Percentiles rank a stretch among this genome's conserved stretches.
These are phyloP conservation scores for Dolichallabes microphthalmus DNA, from an alignment of 2,113 vertebrate genomes.

Conservation along the genomic window DNA sequence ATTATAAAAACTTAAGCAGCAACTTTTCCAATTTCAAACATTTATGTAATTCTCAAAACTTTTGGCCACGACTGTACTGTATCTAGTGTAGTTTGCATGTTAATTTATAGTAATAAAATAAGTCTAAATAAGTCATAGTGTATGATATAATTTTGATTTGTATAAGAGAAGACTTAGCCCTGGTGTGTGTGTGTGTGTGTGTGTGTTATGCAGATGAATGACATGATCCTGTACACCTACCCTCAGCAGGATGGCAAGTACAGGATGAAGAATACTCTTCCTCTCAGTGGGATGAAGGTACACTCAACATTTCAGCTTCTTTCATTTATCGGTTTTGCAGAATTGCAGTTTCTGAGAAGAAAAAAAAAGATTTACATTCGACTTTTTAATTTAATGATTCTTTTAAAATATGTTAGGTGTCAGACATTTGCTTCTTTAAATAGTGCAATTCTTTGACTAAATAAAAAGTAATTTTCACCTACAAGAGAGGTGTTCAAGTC, in stretches of 20 bases:
- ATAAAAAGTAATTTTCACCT: not conserved
- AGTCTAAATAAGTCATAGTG: not conserved
- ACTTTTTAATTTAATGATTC: not conserved
- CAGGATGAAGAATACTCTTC: slow-evolving; percentile 84
- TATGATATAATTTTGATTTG: not conserved
- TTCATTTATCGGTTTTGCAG: not conserved
- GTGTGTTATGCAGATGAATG: slow-evolving; percentile 84
- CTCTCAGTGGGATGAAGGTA: slow-evolving; percentile 88
- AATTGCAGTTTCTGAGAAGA: not conserved
- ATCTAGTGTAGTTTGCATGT: not conserved
- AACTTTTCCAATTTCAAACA: no score
- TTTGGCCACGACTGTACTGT: no score
- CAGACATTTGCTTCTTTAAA: not conserved
- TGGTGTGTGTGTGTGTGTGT: not conserved
- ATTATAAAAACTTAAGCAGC: no score
- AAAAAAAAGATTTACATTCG: not conserved
- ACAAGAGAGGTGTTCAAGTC: no score
- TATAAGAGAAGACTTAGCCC: not conserved
- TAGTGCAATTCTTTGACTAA: not conserved
- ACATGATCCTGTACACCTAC: slow-evolving; percentile 91
- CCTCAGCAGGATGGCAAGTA: slow-evolving; percentile 97
- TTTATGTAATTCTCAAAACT: no score
- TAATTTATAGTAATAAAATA: not conserved
- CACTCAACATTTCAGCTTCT: not conserved
- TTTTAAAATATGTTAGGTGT: not conserved